A percentile compares a stretch with the other conserved stretches of the same genome.
phyloP scores from a whole-genome alignment of 2,888 invertebrate species.

The Gerosis bhagava region DNA sequence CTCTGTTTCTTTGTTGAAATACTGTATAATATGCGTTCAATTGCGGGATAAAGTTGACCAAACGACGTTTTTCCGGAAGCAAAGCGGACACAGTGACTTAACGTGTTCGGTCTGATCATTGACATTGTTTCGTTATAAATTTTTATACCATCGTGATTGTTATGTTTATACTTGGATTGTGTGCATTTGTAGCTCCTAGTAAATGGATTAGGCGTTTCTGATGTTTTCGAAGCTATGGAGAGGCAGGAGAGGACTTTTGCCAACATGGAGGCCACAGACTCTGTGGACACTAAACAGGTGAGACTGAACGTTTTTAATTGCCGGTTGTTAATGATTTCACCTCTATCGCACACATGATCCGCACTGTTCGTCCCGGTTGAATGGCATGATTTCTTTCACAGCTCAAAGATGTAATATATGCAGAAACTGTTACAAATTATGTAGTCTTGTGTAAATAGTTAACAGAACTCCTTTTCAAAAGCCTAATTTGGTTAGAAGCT shows the following conservation, averaged over 20 bases:
- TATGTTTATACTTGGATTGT: slow-evolving; percentile 69
- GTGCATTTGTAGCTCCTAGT: slow-evolving; percentile 60
- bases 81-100: slow-evolving; percentile 54
- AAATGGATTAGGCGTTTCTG: slow-evolving; percentile 73
- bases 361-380: too few species aligned
- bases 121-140: slow-evolving; percentile 78
- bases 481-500: slow-evolving; percentile 10
- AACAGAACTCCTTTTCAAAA: too few species aligned
- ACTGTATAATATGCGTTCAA: slow-evolving; percentile 48
- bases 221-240: slow-evolving; percentile 77
- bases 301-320: slow-evolving; percentile 59
- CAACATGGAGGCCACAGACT: slow-evolving; percentile 84
- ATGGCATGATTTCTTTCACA: too few species aligned
- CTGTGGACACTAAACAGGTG: slow-evolving; percentile 86
- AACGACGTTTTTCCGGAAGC: slow-evolving; percentile 40
- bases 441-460: too few species aligned
- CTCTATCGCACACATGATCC: slow-evolving; percentile 47
- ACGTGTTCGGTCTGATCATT: slow-evolving; percentile 70
- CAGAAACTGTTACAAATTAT: too few species aligned
- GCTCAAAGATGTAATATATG: too few species aligned
- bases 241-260: slow-evolving; percentile 76
- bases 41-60: slow-evolving; percentile 40
- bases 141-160: slow-evolving; percentile 71
- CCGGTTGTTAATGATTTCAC: slow-evolving; percentile 67
- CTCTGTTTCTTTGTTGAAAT: slow-evolving; percentile 45